A percentile compares a stretch with the other conserved stretches of the same genome.
Conservation (phyloP, 2,113 vertebrate genomes). For the Anguilla rostrata region DNA sequence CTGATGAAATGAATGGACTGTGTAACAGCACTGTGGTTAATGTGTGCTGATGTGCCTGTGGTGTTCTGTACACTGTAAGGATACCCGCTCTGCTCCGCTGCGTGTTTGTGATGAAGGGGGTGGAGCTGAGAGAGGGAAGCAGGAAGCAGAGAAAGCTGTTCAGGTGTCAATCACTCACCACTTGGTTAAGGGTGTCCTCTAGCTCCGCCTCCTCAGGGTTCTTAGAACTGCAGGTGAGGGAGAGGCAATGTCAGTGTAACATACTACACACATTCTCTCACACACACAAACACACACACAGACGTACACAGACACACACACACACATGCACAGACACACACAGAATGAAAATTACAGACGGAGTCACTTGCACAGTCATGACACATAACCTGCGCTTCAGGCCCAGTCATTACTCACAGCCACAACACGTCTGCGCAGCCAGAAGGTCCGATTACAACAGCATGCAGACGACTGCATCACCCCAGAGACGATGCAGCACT, state of each 20-base stretch:
- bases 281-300: background rate
- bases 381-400: too few relatives aligned
- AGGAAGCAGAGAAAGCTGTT: background rate
- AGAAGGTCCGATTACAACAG: too few relatives aligned
- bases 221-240: conserved; percentile 79
- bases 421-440: too few relatives aligned
- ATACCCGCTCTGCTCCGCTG: background rate
- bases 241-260: background rate
- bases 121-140: background rate
- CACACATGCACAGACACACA: background rate
- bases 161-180: conserved; percentile 74
- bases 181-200: conserved; percentile 98
- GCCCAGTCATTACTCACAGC: too few relatives aligned
- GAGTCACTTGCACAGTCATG: too few relatives aligned
- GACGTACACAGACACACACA: background rate
- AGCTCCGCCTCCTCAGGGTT: conserved; percentile 97
- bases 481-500: too few relatives aligned
- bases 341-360: too few relatives aligned
- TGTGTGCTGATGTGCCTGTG: background rate
- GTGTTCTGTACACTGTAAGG: background rate
- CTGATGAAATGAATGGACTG: too few relatives aligned
- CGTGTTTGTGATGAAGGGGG: background rate
- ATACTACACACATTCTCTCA: background rate
- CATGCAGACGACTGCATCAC: too few relatives aligned
- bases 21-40: too few relatives aligned